A percentile compares a stretch with the other conserved stretches of the same genome.
phyloP scores from a whole-genome alignment of 2,888 invertebrate species.

The Galerucella nymphaeae region DNA sequence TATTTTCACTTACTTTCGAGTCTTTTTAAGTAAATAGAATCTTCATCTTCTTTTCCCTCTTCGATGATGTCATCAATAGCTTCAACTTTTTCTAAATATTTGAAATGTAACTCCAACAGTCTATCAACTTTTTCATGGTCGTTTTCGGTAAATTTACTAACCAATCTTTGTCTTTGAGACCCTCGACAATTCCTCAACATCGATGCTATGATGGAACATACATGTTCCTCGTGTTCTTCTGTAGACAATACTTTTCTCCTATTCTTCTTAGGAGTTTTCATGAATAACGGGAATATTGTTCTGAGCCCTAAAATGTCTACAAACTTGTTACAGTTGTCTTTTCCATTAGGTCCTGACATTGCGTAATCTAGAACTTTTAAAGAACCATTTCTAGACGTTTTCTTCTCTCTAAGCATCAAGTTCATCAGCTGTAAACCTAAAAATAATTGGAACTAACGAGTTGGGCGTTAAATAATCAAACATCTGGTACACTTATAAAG shows the following conservation, averaged over 20 bases:
- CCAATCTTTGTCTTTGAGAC: slow-evolving; percentile 87
- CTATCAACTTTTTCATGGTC: slow-evolving; percentile 98
- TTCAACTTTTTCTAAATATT: slow-evolving; percentile 94
- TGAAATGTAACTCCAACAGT: slow-evolving; percentile 94
- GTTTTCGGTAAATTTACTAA: slow-evolving; percentile 97
- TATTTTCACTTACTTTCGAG: slow-evolving; percentile 72
- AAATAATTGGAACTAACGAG: not conserved
- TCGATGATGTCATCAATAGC: slow-evolving; percentile 83
- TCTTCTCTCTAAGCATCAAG: slow-evolving; percentile 97
- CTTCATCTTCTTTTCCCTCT: slow-evolving; percentile 66
- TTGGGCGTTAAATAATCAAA: too few species aligned
- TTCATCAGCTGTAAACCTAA: slow-evolving; percentile 92
- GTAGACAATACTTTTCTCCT: slow-evolving; percentile 80
- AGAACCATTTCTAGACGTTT: slow-evolving; percentile 94
- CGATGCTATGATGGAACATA: slow-evolving; percentile 91
- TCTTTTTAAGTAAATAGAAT: slow-evolving; percentile 87
- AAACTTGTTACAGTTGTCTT: slow-evolving; percentile 96
- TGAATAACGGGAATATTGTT: slow-evolving; percentile 97
- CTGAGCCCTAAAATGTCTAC: slow-evolving; percentile 74
- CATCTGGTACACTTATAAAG: too few species aligned
- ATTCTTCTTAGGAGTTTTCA: slow-evolving; percentile 95
- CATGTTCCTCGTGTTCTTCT: slow-evolving; percentile 96
- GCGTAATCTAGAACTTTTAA: slow-evolving; percentile 98
- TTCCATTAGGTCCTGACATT: slow-evolving; percentile 91
- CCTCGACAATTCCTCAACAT: slow-evolving; percentile 96